Percentiles rank a stretch among this genome's conserved stretches.
Conservation (phyloP, 2,113 vertebrate species). For the Cervus canadensis region DNA sequence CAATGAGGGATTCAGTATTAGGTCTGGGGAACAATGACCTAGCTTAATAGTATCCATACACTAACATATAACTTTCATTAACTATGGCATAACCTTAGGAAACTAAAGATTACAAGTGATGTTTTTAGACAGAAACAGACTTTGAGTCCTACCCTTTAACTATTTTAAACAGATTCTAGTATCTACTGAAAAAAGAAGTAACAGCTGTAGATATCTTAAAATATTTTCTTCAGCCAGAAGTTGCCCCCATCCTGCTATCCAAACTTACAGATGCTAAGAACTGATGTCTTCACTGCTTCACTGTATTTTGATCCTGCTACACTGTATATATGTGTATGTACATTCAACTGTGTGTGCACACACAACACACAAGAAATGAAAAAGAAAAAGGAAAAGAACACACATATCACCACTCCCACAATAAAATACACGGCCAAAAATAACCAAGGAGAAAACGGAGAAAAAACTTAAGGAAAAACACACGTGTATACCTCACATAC, state of each 20-base stretch:
- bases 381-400: not conserved
- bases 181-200: not conserved
- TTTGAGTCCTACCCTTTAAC: not conserved
- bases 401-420: not conserved
- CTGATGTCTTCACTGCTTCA: not conserved
- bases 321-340: fast-evolving
- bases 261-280: not conserved
- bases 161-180: not conserved
- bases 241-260: not conserved
- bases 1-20: not conserved
- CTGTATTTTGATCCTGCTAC: not conserved
- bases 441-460: not conserved
- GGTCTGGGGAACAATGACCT: slow-evolving; percentile 38
- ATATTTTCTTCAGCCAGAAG: not conserved
- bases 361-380: not conserved
- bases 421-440: not conserved
- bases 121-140: not conserved
- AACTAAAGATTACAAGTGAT: not conserved
- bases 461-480: not conserved
- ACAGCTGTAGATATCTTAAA: not conserved
- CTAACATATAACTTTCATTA: not conserved
- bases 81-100: slow-evolving; percentile 7
- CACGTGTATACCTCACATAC: not conserved
- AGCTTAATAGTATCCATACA: slow-evolving; percentile 36
- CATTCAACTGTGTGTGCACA: not conserved